Base-by-base conservation (phyloP, 2,797 vertebrate genomes). In the Bufotes viridis region DNA sequence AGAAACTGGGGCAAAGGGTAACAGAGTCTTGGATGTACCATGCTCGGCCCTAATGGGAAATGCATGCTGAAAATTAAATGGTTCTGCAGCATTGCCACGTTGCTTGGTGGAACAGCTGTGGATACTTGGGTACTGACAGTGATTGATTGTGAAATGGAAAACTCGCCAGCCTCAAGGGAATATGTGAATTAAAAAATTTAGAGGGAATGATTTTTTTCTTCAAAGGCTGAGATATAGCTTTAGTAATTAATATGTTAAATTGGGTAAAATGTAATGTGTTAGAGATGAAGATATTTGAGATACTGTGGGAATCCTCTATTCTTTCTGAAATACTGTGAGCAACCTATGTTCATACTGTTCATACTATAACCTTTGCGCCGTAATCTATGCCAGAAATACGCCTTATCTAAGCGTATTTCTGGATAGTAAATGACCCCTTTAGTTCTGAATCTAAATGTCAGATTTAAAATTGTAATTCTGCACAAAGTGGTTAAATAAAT, bases 91-190 rank as follows among this genome's bases (percentile, higher is more conserved):
- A 75, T 70, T 89, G 70, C 67, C 65, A 24, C 24, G 26, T 72
- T 10, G 13, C 65, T 78, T 2, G 20, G 51, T 76, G 69, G 79
- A 85, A 53, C 87, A 86, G 84, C 78, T 86, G 87, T 78, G 69
- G 69, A 82, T 67, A 76, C 78, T 81, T 85, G n/a, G 78, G 49
- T 22, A 86, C 17, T 89, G 87, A 89, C 87, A 89, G 70, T 89
- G 87, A 89, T 86, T 85, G 87, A 89, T 89, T 79, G 67, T 65
- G 78, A 89, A 81, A 76, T 89, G 57, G 81, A 86, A 89, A 89
- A 24, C 60, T 85, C 51, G 24, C 24, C 70, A 81, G 58, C 81
- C 55, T 69, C 69, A 58, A 57, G 75, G 83, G 78, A 49, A 88
- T 53, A 20, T 69, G 58, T 82, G 65, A 89, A 82, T 82, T 82